These are phyloP conservation scores for Eilema depressum DNA, from an alignment of 2,888 invertebrate species.

Conservation along the genomic window DNA sequence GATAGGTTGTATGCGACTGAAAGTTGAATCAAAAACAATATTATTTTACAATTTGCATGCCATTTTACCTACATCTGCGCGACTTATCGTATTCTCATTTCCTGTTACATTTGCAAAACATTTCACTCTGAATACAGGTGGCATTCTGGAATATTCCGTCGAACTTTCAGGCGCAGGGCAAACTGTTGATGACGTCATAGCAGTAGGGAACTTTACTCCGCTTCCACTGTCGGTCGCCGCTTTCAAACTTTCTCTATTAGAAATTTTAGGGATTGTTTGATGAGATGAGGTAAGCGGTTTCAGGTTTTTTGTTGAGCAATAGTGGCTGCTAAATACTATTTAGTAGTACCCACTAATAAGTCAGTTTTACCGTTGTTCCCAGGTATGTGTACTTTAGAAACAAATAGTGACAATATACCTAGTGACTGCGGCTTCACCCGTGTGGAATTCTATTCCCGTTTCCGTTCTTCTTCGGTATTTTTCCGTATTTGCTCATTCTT, in stretches of 20 bases:
- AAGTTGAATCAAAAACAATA: neutral
- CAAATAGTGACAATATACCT: too few species aligned
- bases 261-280: constrained; percentile 20
- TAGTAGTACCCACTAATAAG: too few species aligned
- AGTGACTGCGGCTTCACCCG: too few species aligned
- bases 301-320: too few species aligned
- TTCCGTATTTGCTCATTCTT: too few species aligned
- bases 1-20: neutral
- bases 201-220: constrained; percentile 4
- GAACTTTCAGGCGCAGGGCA: constrained; percentile 13
- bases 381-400: too few species aligned
- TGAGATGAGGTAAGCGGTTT: neutral
- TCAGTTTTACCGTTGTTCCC: too few species aligned
- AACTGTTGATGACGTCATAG: constrained; percentile 18
- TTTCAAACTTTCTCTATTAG: constrained; percentile 17
- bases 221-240: constrained; percentile 7
- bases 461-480: too few species aligned
- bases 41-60: neutral
- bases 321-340: too few species aligned
- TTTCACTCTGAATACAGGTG: neutral
- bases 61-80: neutral
- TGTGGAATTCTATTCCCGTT: too few species aligned
- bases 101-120: constrained; percentile 3
- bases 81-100: neutral
- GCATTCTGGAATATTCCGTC: constrained; percentile 7